Percentiles rank a stretch among this genome's conserved stretches.
Evolutionary conservation across 2,888 invertebrate species (phyloP).

Genomic region (Caenorhabditis virilis): DNA sequence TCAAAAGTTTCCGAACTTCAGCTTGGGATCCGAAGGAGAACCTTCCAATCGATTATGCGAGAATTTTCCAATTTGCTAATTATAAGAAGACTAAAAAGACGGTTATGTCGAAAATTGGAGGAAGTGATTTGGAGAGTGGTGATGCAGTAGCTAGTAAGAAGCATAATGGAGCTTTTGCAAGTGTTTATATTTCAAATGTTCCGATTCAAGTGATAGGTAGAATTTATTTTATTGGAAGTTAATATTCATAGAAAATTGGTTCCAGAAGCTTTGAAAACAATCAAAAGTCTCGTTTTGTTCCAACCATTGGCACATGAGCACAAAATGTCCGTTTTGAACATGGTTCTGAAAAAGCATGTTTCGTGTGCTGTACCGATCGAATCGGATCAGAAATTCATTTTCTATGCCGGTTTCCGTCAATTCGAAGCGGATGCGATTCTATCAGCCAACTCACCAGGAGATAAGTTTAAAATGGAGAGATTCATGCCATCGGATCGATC

Average conservation of each 20-base stretch:
- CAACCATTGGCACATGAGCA: slow-evolving; percentile 90
- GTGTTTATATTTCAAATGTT: slow-evolving; percentile 81
- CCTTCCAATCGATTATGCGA: slow-evolving; percentile 86
- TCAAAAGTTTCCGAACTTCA: slow-evolving; percentile 90
- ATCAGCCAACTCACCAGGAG: slow-evolving; percentile 86
- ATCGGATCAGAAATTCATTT: slow-evolving; percentile 75
- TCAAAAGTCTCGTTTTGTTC: slow-evolving; percentile 75
- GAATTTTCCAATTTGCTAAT: slow-evolving; percentile 92
- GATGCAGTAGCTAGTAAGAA: slow-evolving; percentile 25
- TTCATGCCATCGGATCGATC: slow-evolving; percentile 81
- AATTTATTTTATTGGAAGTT: slow-evolving; percentile 23
- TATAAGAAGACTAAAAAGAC: slow-evolving; percentile 83
- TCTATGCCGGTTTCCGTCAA: slow-evolving; percentile 91
- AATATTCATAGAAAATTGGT: background rate
- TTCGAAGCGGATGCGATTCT: slow-evolving; percentile 84
- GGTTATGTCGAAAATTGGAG: slow-evolving; percentile 71
- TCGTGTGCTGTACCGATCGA: slow-evolving; percentile 73
- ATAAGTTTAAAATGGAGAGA: slow-evolving; percentile 93
- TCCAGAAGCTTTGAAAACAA: slow-evolving; percentile 19
- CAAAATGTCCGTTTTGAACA: slow-evolving; percentile 88
- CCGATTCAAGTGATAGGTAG: slow-evolving; percentile 77
- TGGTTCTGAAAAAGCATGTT: slow-evolving; percentile 78
- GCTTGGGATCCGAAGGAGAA: slow-evolving; percentile 95
- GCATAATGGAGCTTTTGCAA: slow-evolving; percentile 42
- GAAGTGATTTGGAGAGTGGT: slow-evolving; percentile 18